Evolutionary conservation across 1,140 invertebrate species (phyloP).

Genomic region (Papilio aristodemus): DNA sequence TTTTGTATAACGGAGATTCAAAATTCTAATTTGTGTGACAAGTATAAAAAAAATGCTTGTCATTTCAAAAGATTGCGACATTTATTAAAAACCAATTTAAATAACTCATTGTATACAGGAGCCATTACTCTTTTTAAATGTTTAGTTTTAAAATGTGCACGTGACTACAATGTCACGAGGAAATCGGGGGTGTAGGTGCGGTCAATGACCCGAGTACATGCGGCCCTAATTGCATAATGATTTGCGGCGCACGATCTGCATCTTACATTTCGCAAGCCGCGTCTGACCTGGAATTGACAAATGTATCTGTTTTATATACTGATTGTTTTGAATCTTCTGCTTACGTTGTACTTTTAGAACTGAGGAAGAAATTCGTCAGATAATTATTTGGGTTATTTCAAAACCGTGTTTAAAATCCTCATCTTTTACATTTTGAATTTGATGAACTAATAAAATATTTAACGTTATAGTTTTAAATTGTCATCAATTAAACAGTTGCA

Average conservation of each 20-base stretch:
- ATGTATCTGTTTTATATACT: neutral
- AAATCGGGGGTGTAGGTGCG: conserved; percentile 54
- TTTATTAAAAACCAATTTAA: neutral
- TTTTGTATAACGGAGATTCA: neutral
- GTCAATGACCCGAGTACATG: conserved; percentile 53
- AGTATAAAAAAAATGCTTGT: too few relatives aligned
- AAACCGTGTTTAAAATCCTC: too few relatives aligned
- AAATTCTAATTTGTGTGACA: too few relatives aligned
- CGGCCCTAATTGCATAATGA: conserved; percentile 68
- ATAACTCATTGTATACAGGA: too few relatives aligned
- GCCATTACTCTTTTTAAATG: neutral
- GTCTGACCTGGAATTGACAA: conserved; percentile 23
- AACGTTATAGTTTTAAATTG: too few relatives aligned
- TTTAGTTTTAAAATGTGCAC: neutral
- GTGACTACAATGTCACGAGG: neutral
- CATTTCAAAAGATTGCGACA: neutral
- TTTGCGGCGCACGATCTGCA: conserved; percentile 53
- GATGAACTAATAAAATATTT: too few relatives aligned
- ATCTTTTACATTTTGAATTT: too few relatives aligned
- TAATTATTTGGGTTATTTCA: too few relatives aligned
- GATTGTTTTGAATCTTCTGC: neutral
- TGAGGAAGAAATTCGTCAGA: neutral
- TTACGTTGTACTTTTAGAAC: neutral
- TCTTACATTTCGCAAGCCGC: conserved; percentile 47
- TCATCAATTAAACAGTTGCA: neutral